These are phyloP conservation scores for Channa argus DNA, from an alignment of 2,113 vertebrate species.

Conservation along the genomic window DNA sequence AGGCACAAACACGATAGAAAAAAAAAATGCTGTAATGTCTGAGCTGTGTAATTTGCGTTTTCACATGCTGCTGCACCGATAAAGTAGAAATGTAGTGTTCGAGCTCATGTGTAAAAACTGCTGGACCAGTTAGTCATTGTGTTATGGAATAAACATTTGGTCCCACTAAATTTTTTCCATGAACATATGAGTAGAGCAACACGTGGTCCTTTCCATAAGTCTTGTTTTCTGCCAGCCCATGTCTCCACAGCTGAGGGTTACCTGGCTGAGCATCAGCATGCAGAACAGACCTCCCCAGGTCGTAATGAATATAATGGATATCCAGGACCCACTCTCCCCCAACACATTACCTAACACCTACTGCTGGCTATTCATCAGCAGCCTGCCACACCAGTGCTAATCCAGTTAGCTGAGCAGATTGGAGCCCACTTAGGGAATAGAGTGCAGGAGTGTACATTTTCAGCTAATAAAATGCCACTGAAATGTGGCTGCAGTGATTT, in stretches of 20 bases:
- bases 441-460: conserved; percentile 32
- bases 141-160: neutral
- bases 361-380: conserved; percentile 65
- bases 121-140: neutral
- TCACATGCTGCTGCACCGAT: no score
- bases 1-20: no score
- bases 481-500: neutral
- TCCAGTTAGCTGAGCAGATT: conserved; percentile 36
- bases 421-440: conserved; percentile 29
- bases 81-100: no score
- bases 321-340: conserved; percentile 29
- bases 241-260: conserved; percentile 14
- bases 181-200: neutral
- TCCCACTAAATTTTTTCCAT: neutral
- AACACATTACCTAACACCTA: conserved; percentile 55
- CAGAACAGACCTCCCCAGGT: conserved; percentile 51
- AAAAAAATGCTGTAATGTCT: no score
- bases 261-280: conserved; percentile 20
- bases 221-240: neutral
- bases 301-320: conserved; percentile 58
- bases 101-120: no score
- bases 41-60: no score
- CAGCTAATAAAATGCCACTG: conserved; percentile 35
- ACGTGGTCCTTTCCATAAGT: neutral
- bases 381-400: conserved; percentile 25